Evolutionary conservation across 2,113 vertebrate species (phyloP), one percentile per base, ranked within the genome.

Genomic region (Nematolebias whitei): DNA sequence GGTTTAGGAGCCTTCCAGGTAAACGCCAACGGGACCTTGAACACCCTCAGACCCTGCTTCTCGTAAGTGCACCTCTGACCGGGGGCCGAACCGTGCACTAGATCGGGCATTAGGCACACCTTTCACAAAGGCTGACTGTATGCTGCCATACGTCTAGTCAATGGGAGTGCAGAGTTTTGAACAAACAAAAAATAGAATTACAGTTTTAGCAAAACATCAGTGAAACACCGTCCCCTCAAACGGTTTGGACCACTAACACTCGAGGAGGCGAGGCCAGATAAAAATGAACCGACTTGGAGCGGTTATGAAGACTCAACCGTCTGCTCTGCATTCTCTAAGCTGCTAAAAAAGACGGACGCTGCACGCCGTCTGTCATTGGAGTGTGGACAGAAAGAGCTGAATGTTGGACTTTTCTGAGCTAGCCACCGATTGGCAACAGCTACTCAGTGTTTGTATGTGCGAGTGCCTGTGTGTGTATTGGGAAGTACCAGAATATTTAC

Each of bases 401-500:
- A 78, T 64, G 74, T 61, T 72, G 72, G 62, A 75, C 68, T 74
- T 63, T 80, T 80, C 73, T 74, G 56, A 70, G 69, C 79, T 55
- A 78, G 79, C 78, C 63, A 51, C 74, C 59, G 2, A 56, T 23
- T 47, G 68, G 76, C 47, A 48, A 71, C 61, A 29, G 83, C 81
- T 76, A 73, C 81, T 66, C 76, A 58, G 74, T 23, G 53, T 58
- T 56, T 68, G 43, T 72, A 23, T 53, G 6, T 52, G 2, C 35
- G 4, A 48, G 7, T 69, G 0, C 32, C n/a, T 71, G 29, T 66
- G 43, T 61, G 63, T 29, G 72, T 85, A 86, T 83, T 68, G 84
- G 90, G 89, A 90, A 92, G 87, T 90, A 92, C 84, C 90, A 87
- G 88, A 90, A 92, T 92, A 93, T 93, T 91, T 93, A 93, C 92